A percentile compares a stretch with the other conserved stretches of the same genome.
Conservation (phyloP, 2,888 invertebrate genomes). For the Microctonus brassicae region DNA sequence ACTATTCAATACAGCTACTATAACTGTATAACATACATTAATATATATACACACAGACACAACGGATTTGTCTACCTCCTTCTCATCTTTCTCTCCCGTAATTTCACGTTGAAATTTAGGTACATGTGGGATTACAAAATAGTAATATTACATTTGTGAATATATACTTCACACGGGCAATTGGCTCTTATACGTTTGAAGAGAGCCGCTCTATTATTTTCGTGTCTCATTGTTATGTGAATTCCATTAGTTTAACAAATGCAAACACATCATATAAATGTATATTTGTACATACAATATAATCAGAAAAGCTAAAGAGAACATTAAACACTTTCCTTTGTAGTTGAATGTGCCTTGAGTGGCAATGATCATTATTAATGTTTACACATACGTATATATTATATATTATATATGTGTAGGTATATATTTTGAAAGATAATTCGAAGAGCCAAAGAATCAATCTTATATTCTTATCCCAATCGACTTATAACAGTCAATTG, state of each 20-base stretch:
- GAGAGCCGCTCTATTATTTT: slow-evolving; percentile 20
- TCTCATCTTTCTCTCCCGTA: slow-evolving; percentile 2
- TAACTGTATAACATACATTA: not conserved
- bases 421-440: not conserved
- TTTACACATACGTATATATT: not conserved
- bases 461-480: slow-evolving; percentile 4
- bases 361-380: slow-evolving; percentile 8
- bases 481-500: slow-evolving; percentile 8
- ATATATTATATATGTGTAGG: not conserved
- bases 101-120: not conserved
- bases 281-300: slow-evolving; percentile 4
- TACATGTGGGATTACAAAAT: not conserved
- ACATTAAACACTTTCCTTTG: slow-evolving; percentile 16
- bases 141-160: not conserved
- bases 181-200: slow-evolving; percentile 21
- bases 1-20: not conserved
- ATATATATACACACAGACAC: not conserved
- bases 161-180: slow-evolving; percentile 8
- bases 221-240: slow-evolving; percentile 6
- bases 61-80: not conserved
- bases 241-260: slow-evolving; percentile 23
- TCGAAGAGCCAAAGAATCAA: slow-evolving; percentile 18
- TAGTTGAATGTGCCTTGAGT: not conserved
- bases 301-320: slow-evolving; percentile 20
- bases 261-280: slow-evolving; percentile 7